A percentile compares a stretch with the other conserved stretches of the same genome.
phyloP scores from a whole-genome alignment of 2,888 invertebrate species.

The Diadegma fenestrale region DNA sequence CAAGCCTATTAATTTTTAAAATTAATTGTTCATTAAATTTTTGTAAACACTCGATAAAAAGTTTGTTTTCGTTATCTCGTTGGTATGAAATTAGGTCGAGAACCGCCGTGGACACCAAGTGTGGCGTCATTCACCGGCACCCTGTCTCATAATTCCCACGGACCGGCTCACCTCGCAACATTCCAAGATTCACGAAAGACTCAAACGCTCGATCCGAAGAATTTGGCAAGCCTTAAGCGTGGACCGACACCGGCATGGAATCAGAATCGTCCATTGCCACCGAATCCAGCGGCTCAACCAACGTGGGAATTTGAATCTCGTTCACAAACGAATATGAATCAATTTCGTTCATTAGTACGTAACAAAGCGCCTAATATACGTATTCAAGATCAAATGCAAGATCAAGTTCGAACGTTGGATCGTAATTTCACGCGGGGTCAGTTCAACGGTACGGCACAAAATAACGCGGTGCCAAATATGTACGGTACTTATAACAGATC shows the following conservation, averaged over 20 bases:
- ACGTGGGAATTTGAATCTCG: conserved; percentile 82
- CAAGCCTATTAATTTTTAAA: not conserved
- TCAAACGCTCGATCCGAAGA: conserved; percentile 83
- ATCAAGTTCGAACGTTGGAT: conserved; percentile 82
- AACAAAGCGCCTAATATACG: conserved; percentile 82
- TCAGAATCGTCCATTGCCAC: conserved; percentile 81
- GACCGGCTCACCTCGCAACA: conserved; percentile 82
- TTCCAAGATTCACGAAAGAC: conserved; percentile 84
- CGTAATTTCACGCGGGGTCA: conserved; percentile 83
- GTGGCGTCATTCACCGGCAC: conserved; percentile 83
- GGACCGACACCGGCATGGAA: conserved; percentile 83
- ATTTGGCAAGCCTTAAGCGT: conserved; percentile 82
- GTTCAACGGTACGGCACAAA: conserved; percentile 77
- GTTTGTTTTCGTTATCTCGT: not conserved
- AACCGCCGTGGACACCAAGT: conserved; percentile 84
- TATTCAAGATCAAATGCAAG: conserved; percentile 82
- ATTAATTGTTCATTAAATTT: not conserved
- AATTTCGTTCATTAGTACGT: conserved; percentile 86
- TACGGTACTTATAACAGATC: conserved; percentile 83
- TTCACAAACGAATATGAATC: conserved; percentile 85
- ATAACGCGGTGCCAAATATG: conserved; percentile 83
- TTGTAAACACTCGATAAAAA: not conserved
- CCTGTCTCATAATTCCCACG: conserved; percentile 83
- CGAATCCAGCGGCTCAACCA: conserved; percentile 75
- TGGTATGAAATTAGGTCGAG: conserved; percentile 77